phyloP scores from a whole-genome alignment of 2,113 vertebrate genomes.

The Leptosomus discolor region DNA sequence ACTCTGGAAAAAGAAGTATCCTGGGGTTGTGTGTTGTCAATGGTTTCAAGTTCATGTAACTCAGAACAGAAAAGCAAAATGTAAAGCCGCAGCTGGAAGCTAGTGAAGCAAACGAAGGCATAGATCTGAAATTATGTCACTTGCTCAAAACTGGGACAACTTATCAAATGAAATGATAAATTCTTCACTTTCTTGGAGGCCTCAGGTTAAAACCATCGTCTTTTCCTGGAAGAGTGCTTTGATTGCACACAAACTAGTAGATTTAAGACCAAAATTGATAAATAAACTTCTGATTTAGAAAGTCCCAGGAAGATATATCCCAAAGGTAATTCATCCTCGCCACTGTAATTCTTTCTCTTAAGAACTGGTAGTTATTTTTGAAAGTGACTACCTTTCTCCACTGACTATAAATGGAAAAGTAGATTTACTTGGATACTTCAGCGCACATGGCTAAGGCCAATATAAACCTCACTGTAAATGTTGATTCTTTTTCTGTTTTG shows the following conservation, averaged over 20 bases:
- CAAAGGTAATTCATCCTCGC: background rate
- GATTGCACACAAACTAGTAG: background rate
- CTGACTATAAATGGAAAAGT: background rate
- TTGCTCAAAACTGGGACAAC: background rate
- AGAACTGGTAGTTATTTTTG: background rate
- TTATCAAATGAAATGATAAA: background rate
- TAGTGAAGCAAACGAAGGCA: background rate
- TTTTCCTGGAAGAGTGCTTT: background rate
- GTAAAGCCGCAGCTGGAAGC: background rate
- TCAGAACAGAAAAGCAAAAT: background rate
- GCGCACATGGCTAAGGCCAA: accelerated
- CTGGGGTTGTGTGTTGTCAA: background rate
- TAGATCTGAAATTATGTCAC: background rate
- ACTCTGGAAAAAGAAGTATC: background rate
- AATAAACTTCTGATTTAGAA: background rate
- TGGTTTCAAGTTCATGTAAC: background rate
- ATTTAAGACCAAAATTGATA: background rate
- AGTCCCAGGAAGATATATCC: background rate
- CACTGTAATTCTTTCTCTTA: background rate
- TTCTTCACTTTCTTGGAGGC: background rate
- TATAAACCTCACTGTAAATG: background rate
- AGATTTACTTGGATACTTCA: background rate
- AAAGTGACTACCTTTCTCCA: background rate
- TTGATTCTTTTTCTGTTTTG: background rate
- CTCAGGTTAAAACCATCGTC: background rate